These are phyloP conservation scores for Apis mellifera DNA, from an alignment of 1,140 invertebrate species.

Conservation along the genomic window DNA sequence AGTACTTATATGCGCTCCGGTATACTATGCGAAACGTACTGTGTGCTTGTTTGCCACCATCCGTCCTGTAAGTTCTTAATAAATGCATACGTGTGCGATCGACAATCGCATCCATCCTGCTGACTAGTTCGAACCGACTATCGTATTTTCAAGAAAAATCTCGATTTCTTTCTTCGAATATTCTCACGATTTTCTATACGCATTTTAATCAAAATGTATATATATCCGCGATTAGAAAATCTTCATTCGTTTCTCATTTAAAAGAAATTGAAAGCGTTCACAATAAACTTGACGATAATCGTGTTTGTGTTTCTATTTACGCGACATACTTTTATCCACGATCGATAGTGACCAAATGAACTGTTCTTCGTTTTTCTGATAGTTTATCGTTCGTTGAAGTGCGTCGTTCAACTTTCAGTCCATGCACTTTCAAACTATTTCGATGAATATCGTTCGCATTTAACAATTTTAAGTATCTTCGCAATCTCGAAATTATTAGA, in stretches of 20 bases:
- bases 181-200: neutral
- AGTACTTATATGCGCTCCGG: slow-evolving; percentile 12
- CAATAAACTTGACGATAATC: neutral
- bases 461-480: neutral
- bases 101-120: slow-evolving; percentile 24
- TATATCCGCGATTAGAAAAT: neutral
- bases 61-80: slow-evolving; percentile 41
- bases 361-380: slow-evolving; percentile 10
- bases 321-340: slow-evolving; percentile 3
- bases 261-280: neutral
- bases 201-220: neutral
- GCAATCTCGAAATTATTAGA: slow-evolving; percentile 4
- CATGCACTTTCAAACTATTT: slow-evolving; percentile 28
- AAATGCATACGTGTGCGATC: slow-evolving; percentile 47
- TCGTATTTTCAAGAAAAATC: neutral
- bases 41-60: slow-evolving; percentile 24
- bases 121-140: neutral
- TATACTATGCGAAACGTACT: slow-evolving; percentile 37
- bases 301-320: slow-evolving; percentile 7
- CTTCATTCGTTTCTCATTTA: neutral
- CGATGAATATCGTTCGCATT: slow-evolving; percentile 31
- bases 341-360: neutral
- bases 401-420: slow-evolving; percentile 2
- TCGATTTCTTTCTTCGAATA: neutral
- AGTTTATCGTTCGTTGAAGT: neutral